Conservation (phyloP, 2,797 vertebrate species). For the Chromis chromis region DNA sequence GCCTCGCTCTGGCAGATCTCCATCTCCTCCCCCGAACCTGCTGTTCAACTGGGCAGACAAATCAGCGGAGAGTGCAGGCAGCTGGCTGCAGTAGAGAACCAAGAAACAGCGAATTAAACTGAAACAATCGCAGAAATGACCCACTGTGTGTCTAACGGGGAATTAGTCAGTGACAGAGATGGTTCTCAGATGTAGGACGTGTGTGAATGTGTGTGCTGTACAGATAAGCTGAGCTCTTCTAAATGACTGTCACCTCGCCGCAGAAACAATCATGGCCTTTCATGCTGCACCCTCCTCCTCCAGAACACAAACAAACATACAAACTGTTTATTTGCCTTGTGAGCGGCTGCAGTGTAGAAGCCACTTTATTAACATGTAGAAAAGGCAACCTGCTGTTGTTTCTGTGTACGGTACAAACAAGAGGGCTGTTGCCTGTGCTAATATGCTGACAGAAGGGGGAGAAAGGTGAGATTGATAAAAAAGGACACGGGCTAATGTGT, state of each 20-base stretch:
- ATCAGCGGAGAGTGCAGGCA: constrained; percentile 7
- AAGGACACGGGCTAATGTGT: constrained; percentile 44
- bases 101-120: constrained; percentile 42
- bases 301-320: constrained; percentile 10
- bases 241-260: constrained; percentile 34
- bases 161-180: background rate
- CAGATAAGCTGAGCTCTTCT: constrained; percentile 36
- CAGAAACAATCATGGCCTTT: constrained; percentile 34
- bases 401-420: background rate
- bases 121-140: constrained; percentile 32
- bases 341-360: constrained; percentile 1
- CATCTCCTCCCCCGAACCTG: constrained; percentile 39
- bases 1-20: constrained; percentile 34
- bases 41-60: constrained; percentile 31
- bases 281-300: background rate
- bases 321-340: background rate
- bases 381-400: too few species aligned
- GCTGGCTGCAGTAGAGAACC: constrained; percentile 20
- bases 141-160: background rate
- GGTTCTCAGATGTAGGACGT: constrained; percentile 19
- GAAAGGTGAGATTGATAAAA: constrained; percentile 48
- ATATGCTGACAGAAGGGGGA: constrained; percentile 38
- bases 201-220: constrained; percentile 1
- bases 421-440: background rate
- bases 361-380: constrained; percentile 26